phyloP scores from a whole-genome alignment of 2,797 vertebrate genomes.

The Clarias fuscus region DNA sequence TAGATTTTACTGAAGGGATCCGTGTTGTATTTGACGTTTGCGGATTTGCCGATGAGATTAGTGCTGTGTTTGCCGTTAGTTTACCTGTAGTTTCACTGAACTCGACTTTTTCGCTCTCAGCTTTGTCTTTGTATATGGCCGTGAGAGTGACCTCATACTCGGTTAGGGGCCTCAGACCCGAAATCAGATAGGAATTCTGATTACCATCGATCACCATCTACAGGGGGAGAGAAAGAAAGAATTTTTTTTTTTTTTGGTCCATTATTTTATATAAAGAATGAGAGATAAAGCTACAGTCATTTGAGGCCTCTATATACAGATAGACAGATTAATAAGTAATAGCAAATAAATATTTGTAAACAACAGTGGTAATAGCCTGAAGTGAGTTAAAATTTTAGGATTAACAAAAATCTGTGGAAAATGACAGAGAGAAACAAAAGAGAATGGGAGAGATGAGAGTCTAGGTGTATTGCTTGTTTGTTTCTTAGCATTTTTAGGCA shows the following conservation, averaged over 20 bases:
- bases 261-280: too few species aligned
- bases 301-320: not conserved
- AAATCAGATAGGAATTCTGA: constrained; percentile 75
- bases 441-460: not conserved
- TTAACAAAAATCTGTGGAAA: not conserved
- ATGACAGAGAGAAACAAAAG: not conserved
- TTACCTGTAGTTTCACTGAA: constrained; percentile 84
- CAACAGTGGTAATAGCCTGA: not conserved
- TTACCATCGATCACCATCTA: constrained; percentile 82
- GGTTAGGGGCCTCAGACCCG: constrained; percentile 74
- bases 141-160: constrained; percentile 89
- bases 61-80: not conserved
- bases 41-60: constrained; percentile 72
- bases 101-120: constrained; percentile 82
- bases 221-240: constrained; percentile 34
- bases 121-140: constrained; percentile 81
- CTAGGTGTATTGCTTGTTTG: too few species aligned
- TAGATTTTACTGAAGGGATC: constrained; percentile 65
- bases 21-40: constrained; percentile 42
- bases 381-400: not conserved
- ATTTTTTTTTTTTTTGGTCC: too few species aligned
- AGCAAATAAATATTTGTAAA: not conserved
- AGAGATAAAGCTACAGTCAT: not conserved
- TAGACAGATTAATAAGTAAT: not conserved
- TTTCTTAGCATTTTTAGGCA: too few species aligned